Evolutionary conservation across 2,888 invertebrate species (phyloP), one percentile per base, ranked within the genome.

Genomic region (Caenorhabditis sp.): DNA sequence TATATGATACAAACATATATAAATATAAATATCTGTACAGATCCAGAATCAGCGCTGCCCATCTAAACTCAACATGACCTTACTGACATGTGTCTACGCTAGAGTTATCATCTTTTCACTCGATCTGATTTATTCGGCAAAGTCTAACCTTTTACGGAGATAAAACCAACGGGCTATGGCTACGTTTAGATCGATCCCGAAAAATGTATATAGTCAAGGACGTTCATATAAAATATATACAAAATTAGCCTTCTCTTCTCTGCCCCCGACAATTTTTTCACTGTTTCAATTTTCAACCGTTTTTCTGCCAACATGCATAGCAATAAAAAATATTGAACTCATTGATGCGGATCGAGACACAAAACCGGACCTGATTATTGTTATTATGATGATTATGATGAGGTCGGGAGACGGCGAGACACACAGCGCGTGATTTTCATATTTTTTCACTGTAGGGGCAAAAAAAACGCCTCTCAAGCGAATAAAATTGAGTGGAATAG

Each of bases 261-360:
- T n/a, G n/a, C 19, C 49, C 49, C 49, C 49, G 14, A 49, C 17
- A 10, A 10, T 37, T 37, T n/a, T n/a, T n/a, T n/a, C n/a, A n/a
- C n/a, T 31, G 10, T 31, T 31, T 31, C 31, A 31, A 31, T 31
- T 31, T 31, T 31, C 31, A 31, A 31, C 31, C 31, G 31, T 69
- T 51, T 36, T 43, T 43, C 14, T 43, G 43, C 17, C 43, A 17
- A 43, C 51, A 60, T 10, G 24, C 19, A 6, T 19, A 14, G 19
- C 70, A 70, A 66, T 70, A 65, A 70, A 70, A 70, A 58, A 70
- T 50, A 62, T 70, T 70, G 70, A 70, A 70, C 70, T 70, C 66
- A 65, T 66, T 62, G 70, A 70, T 70, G 70, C 70, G 70, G 66
- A 70, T 70, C 70, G 70, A 70, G 70, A 70, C 12, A 43, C 12